Evolutionary conservation across 2,888 invertebrate species (phyloP).

Genomic region (Dasysyrphus albostriatus): DNA sequence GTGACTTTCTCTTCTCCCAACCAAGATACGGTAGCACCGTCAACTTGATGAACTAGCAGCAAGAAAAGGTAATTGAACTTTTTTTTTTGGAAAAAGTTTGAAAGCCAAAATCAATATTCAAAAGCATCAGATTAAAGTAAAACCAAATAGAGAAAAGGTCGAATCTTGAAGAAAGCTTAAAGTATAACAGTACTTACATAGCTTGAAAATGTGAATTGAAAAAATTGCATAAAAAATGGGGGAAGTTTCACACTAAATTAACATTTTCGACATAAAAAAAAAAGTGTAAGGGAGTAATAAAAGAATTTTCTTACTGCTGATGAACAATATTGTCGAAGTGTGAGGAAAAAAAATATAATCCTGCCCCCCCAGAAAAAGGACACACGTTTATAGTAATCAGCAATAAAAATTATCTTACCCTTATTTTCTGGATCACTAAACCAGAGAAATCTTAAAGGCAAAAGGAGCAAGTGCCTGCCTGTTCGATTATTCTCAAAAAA

Average conservation of each 20-base stretch:
- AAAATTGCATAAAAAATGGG: slow-evolving; percentile 27
- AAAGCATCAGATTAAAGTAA: slow-evolving; percentile 34
- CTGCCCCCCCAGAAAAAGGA: neutral
- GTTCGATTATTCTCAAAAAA: neutral
- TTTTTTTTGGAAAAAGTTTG: neutral
- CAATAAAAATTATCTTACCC: slow-evolving; percentile 28
- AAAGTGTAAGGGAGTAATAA: slow-evolving; percentile 54
- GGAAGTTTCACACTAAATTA: slow-evolving; percentile 43
- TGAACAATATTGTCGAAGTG: slow-evolving; percentile 6
- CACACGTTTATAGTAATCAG: slow-evolving; percentile 20
- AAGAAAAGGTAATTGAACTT: slow-evolving; percentile 60
- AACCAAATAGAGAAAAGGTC: slow-evolving; percentile 5
- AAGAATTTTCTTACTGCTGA: neutral
- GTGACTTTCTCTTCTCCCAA: neutral
- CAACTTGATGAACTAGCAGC: slow-evolving; percentile 22
- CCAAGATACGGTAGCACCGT: neutral
- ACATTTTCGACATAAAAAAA: slow-evolving; percentile 26
- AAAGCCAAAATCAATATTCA: slow-evolving; percentile 52
- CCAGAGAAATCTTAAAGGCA: slow-evolving; percentile 1
- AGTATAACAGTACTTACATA: neutral
- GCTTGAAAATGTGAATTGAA: slow-evolving; percentile 36
- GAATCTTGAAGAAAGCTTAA: neutral
- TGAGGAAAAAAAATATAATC: neutral
- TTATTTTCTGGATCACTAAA: slow-evolving; percentile 60
- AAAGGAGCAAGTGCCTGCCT: too few species aligned